Evolutionary conservation across 1,140 invertebrate species (phyloP).

Genomic region (Aphelinus certus): DNA sequence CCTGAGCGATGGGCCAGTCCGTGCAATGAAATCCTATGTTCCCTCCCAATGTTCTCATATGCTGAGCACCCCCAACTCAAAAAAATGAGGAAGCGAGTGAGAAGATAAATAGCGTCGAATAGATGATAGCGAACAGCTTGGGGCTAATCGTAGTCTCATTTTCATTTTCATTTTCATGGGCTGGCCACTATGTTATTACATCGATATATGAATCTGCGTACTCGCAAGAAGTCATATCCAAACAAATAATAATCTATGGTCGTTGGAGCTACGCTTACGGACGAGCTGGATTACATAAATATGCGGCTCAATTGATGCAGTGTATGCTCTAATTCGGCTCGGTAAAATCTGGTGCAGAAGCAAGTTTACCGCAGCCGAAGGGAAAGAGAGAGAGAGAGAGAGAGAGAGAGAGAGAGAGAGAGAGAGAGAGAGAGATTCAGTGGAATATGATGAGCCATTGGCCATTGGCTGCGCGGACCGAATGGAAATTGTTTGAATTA

Average conservation of each 20-base stretch:
- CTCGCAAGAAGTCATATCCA: neutral
- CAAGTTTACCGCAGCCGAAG: neutral
- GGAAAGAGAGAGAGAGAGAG: no score
- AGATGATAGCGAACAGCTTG: constrained; percentile 1
- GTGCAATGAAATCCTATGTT: no score
- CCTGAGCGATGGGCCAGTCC: no score
- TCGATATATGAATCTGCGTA: neutral
- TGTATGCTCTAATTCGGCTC: neutral
- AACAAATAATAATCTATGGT: no score
- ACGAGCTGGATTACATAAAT: constrained; percentile 15
- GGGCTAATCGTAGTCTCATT: constrained; percentile 2
- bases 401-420: no score
- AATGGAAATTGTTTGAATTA: constrained; percentile 38
- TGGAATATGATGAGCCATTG: neutral
- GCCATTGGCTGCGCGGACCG: constrained; percentile 15
- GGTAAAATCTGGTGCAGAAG: constrained; percentile 9
- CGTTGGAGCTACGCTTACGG: neutral
- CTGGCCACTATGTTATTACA: neutral
- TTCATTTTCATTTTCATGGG: neutral
- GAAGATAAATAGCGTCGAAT: constrained; percentile 2
- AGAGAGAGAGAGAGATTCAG: no score
- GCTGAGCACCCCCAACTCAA: no score
- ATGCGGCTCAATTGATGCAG: neutral
- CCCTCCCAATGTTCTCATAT: no score
- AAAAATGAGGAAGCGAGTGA: neutral